phyloP scores from a whole-genome alignment of 2,113 vertebrate genomes.

The Leptobrachium ailaonicum region DNA sequence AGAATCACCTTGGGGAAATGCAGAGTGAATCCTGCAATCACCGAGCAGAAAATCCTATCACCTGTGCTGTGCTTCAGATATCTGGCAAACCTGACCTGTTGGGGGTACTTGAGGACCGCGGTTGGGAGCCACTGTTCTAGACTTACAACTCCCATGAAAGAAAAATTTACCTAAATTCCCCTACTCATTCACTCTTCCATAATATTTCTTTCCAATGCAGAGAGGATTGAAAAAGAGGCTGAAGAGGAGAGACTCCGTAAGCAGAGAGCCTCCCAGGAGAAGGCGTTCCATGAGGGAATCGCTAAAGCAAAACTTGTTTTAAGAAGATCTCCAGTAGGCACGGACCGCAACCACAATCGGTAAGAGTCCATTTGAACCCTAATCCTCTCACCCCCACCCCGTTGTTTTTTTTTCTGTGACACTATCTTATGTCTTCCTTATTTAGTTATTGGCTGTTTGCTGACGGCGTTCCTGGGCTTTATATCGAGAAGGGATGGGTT shows the following conservation, averaged over 20 bases:
- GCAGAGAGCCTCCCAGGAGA: constrained; percentile 84
- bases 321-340: constrained; percentile 85
- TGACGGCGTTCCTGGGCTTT: constrained; percentile 91
- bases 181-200: no score
- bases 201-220: constrained; percentile 57
- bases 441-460: constrained; percentile 96
- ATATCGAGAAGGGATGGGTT: constrained; percentile 96
- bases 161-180: no score
- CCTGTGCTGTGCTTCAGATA: no score
- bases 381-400: no score
- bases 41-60: no score
- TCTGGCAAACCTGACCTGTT: no score
- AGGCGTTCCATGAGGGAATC: constrained; percentile 90
- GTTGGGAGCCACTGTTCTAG: no score
- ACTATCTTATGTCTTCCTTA: constrained; percentile 19
- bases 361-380: constrained; percentile 44
- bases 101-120: no score
- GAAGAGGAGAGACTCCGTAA: constrained; percentile 87
- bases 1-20: no score
- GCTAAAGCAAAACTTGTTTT: constrained; percentile 86
- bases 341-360: constrained; percentile 94
- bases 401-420: not conserved
- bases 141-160: no score
- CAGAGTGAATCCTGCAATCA: no score
- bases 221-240: constrained; percentile 89